A percentile compares a stretch with the other conserved stretches of the same genome.
Conservation (phyloP, 2,113 vertebrate genomes). For the Cygnus buccinator region DNA sequence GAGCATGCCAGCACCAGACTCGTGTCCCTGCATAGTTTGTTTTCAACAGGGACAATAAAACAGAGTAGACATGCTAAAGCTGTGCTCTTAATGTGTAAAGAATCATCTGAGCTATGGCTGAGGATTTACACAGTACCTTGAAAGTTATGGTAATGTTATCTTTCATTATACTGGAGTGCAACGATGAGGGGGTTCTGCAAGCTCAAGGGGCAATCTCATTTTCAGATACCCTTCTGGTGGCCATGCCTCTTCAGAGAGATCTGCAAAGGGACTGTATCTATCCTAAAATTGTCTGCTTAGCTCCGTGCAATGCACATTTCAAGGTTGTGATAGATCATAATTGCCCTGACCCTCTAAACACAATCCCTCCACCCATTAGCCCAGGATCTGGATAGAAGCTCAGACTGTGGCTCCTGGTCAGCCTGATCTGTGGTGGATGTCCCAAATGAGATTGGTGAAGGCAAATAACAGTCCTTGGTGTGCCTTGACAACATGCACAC, state of each 20-base stretch:
- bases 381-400: neutral
- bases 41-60: neutral
- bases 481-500: neutral
- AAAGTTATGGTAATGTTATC: neutral
- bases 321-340: neutral
- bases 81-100: neutral
- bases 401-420: neutral
- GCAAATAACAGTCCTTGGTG: too few species aligned
- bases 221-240: neutral
- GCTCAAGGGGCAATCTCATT: neutral
- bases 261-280: neutral
- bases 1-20: neutral
- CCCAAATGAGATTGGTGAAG: neutral
- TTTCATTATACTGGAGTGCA: neutral
- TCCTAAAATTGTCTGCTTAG: neutral
- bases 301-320: rapidly evolving
- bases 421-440: neutral
- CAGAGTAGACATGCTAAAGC: neutral
- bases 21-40: neutral
- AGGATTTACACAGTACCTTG: neutral
- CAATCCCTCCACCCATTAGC: neutral
- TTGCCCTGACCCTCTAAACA: neutral
- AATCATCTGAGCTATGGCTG: neutral
- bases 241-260: neutral
- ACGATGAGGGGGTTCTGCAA: neutral